Evolutionary conservation across 2,113 vertebrate genomes (phyloP), one percentile per base, ranked within the genome.

Genomic region (Takifugu flavidus): DNA sequence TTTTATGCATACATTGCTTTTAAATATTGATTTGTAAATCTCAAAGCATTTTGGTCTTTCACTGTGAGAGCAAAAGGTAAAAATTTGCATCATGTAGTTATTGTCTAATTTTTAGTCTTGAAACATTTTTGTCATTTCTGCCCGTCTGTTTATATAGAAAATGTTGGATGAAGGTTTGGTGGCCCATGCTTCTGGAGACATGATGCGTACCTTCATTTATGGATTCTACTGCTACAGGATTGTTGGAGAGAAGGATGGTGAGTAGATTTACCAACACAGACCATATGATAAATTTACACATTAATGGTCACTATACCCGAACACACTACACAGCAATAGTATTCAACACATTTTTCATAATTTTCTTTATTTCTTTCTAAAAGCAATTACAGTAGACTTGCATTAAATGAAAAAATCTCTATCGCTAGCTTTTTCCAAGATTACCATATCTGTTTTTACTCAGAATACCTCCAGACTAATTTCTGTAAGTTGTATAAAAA

Each of bases 201-300:
- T 93, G 42, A 92, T 98, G 89, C 89, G 95, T 53, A 95, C 93
- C 27, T 99, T 99, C 49, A 90, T 99, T 75, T 98, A 98, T 0
- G 96, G 97, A 26, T 98, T 98, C 91, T 98, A 98, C 86, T 94
- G 98, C 87, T 99, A 99, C 90, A 92, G 94, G 85, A 95, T 98
- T 4, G 91, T 91, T 1, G 82, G 86, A 52, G 95, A 98, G 76
- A 95, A 91, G 70, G 96, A 99, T 12, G 85, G 89, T n/a, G 91
- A 96, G 25, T 63, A 27, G 55, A 45, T 28, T 31, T 4, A 0
- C n/a, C 14, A 4, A 39, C 15, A 5, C 0, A 7, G 6, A 4
- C 20, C 14, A 11, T 8, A 12, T 15, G 25, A 13, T 10, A 25
- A 14, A n/a, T 46, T 3, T 2, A 46, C 12, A 46, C 10, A 13